Conservation (phyloP, 2,113 vertebrate species). For the Phalacrocorax aristotelis region DNA sequence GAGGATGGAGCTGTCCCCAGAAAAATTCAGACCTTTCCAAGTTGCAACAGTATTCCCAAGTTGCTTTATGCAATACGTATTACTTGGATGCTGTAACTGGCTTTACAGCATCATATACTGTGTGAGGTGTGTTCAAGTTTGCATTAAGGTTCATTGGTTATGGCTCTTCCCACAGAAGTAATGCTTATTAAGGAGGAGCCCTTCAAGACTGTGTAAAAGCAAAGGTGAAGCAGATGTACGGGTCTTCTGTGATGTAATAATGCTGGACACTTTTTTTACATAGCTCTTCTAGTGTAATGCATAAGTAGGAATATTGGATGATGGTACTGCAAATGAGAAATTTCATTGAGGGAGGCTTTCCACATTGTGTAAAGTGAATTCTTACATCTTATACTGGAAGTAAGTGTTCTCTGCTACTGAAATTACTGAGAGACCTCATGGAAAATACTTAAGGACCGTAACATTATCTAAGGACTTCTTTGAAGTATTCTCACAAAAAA, state of each 20-base stretch:
- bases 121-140: background rate
- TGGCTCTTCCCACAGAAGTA: background rate
- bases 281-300: background rate
- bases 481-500: background rate
- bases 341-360: background rate
- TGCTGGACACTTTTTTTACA: background rate
- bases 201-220: background rate
- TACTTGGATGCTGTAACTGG: background rate
- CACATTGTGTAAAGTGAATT: background rate
- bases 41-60: background rate
- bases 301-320: background rate
- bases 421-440: background rate
- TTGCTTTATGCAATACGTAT: background rate
- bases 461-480: background rate
- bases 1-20: background rate
- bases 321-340: background rate
- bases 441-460: background rate
- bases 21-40: background rate
- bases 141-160: background rate
- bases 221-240: background rate
- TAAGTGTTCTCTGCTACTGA: background rate
- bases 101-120: background rate
- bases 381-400: accelerated
- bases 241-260: background rate
- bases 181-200: background rate